phyloP scores from a whole-genome alignment of 2,797 vertebrate species.

The Avahi laniger region DNA sequence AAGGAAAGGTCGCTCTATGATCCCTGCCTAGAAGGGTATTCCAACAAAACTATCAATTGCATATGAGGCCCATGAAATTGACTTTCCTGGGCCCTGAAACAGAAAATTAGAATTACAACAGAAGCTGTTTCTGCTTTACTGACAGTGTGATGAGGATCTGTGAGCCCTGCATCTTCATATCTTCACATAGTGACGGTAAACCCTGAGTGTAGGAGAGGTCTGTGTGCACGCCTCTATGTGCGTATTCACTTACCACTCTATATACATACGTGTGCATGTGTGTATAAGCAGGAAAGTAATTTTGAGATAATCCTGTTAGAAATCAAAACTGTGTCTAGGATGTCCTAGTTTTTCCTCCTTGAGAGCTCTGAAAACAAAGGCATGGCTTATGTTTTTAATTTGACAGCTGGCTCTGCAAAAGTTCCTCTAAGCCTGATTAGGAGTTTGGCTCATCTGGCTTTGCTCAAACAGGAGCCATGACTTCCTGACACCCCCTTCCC shows the following conservation, averaged over 20 bases:
- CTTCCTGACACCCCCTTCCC: background rate
- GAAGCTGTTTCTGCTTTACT: background rate
- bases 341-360: too few relatives aligned
- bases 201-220: background rate
- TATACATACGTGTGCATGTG: background rate
- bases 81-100: background rate
- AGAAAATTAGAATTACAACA: background rate
- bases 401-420: fast-evolving
- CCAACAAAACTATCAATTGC: background rate
- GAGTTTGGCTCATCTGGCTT: background rate
- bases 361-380: background rate
- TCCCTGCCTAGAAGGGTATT: background rate
- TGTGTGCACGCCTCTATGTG: fast-evolving
- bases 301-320: background rate
- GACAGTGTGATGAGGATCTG: background rate
- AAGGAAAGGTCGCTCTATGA: fast-evolving
- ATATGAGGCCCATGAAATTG: background rate
- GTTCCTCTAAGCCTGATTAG: background rate
- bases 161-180: background rate
- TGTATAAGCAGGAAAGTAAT: background rate
- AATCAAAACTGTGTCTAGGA: background rate
- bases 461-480: background rate
- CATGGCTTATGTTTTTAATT: background rate
- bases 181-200: background rate
- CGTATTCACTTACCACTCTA: background rate